A percentile compares a stretch with the other conserved stretches of the same genome.
Conservation (phyloP, 2,113 vertebrate genomes). For the Excalfactoria chinensis region DNA sequence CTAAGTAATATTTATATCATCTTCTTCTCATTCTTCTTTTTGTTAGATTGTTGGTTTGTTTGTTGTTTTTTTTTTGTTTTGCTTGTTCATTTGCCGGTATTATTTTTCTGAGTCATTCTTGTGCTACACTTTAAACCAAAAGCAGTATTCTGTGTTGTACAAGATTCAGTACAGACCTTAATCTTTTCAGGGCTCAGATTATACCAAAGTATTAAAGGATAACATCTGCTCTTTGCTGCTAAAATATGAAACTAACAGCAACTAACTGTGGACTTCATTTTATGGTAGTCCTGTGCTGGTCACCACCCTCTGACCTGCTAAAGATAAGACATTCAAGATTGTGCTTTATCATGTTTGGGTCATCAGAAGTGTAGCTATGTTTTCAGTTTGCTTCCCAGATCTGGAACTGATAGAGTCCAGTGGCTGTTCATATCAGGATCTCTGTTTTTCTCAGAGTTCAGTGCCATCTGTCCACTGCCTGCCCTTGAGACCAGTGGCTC, state of each 20-base stretch:
- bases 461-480: background rate
- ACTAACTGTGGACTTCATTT: background rate
- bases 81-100: background rate
- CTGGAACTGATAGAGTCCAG: background rate
- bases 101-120: background rate
- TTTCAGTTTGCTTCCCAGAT: background rate
- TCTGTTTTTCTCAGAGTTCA: background rate
- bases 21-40: no score
- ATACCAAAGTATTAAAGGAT: background rate
- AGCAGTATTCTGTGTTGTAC: background rate
- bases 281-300: background rate
- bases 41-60: background rate
- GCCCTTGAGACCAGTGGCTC: background rate
- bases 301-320: background rate
- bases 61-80: background rate
- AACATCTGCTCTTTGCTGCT: background rate
- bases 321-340: background rate
- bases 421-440: background rate
- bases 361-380: background rate
- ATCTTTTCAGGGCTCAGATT: background rate
- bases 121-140: background rate
- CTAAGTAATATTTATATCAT: background rate
- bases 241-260: background rate
- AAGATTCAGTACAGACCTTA: background rate
- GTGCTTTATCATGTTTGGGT: background rate